Evolutionary conservation across 1,140 invertebrate species (phyloP), one percentile per base, ranked within the genome.

Genomic region (Kradibia gibbosae): DNA sequence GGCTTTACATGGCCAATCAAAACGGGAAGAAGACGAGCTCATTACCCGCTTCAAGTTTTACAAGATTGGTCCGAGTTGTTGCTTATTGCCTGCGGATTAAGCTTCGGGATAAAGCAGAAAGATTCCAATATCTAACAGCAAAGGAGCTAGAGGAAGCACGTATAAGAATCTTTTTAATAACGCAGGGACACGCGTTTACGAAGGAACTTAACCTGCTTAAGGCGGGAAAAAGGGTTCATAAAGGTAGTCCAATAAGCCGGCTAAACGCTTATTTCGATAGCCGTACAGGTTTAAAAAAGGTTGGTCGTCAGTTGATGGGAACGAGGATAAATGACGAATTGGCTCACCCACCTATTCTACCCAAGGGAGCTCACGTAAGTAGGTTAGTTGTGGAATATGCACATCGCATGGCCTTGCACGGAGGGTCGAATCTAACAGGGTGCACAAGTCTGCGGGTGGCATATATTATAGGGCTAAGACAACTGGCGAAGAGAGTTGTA

Each of bases 391-490:
- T 72, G 5, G 17, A 36, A 20, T 22, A 45, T 10, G 22, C n/a
- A 22, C 42, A 72, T 25, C 17, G 1, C 5, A 7, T 42, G 11
- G 22, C 11, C 1, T 15, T 72, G 20, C 70, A 72, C 15, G 70
- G 20, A 3, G 65, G 70, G 1, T 22, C 42, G 1, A 72, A n/a
- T n/a, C 42, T 72, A 17, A 72, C 70, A 3, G 11, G 22, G 5
- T 25, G 39, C 7, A 11, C 11, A 11, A 22, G 70, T 20, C 1
- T 28, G 3, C 36, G 22, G 34, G 3, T 53, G 1, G 62, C 55
- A 62, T 86, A 85, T 85, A 79, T 82, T n/a, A 57, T 86, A 50
- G 72, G 76, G 20, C 74, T 72, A 60, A 17, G 42, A 25, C 7
- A 7, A 45, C n/a, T 72, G 1, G 70, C 48, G 20, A 72, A 45